Evolutionary conservation across 1,140 invertebrate genomes (phyloP), one percentile per base, ranked within the genome.

Genomic region (Bombus impatiens): DNA sequence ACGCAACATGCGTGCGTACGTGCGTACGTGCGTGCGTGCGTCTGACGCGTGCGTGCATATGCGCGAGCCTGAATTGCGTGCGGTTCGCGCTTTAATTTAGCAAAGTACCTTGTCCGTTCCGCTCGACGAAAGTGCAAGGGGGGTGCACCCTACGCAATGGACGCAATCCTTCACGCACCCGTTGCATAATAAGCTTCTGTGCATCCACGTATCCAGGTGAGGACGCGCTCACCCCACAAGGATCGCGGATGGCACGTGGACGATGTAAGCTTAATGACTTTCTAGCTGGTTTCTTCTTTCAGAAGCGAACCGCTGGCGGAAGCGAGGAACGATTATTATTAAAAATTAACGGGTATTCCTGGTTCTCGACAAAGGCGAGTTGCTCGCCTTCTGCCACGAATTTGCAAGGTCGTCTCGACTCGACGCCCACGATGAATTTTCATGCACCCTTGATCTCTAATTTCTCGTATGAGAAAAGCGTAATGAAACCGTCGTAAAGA

Each of bases 11-110:
- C 76, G 75, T 59, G 35, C 72, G 83, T 68, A 79, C 76, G 75
- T 59, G 35, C 72, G 83, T 68, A 79, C 81, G 74, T 77, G 88
- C 86, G 83, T 67, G 75, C 76, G 67, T 59, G 37, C 68, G 88
- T 70, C 82, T 78, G 68, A 78, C 86, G 82, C 81, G 70, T 77
- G 89, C 86, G 62, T 78, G 72, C 87, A 62, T 59, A 53, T 42
- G 59, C 87, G 65, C 75, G 84, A 68, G 67, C 59, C 71, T 72
- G 74, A 86, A 87, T 92, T 77, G 89, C 91, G 91, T 91, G 91
- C 75, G 84, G 85, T 87, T 90, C 86, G 88, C 91, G 86, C 91
- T 92, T 92, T 91, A 92, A 92, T 92, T 92, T 90, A 92, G 88
- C 88, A 91, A 89, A 93, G 89, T 93, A 86, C 90, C 86, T 89